Evolutionary conservation across 2,113 vertebrate genomes (phyloP), one percentile per base, ranked within the genome.

Genomic region (Vulpes vulpes): DNA sequence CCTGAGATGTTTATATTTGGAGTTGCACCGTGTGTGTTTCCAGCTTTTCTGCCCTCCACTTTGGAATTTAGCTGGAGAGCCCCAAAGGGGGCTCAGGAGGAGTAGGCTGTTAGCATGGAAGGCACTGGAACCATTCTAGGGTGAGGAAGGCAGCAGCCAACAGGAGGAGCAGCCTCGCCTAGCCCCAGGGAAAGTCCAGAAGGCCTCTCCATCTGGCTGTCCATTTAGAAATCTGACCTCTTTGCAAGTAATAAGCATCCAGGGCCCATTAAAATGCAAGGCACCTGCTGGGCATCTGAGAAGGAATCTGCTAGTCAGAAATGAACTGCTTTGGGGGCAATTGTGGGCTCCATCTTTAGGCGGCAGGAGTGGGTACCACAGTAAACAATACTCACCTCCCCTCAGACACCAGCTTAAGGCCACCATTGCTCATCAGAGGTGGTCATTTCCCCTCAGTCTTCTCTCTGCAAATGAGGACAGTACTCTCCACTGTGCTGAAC

Each of bases 201-300:
- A 98, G 90, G 92, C 51, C 81, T 96, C 92, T 97, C 98, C 97
- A 98, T 98, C 97, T 98, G 98, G 90, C 87, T 74, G 67, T 90
- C 95, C 96, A 82, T 92, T 96, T 97, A 93, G 92, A 92, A 97
- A 79, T 12, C 92, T 97, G 98, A 98, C 97, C 97, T 98, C 87
- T 98, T 98, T 96, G 94, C 94, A 95, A 94, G 35, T 78, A 92
- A 19, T 43, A 19, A 91, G 65, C 71, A 90, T 85, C 38, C 19
- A 23, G 49, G 85, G 35, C 43, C 95, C 78, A 97, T 97, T 96
- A 97, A 96, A 93, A 97, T 97, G 92, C 95, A 94, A 97, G 81
- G 17, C 76, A 94, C 97, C 81, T 95, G 80, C 92, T 89, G 95
- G 16, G 91, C 11, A 0, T 93, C 95, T 97, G 65, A 80, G 57